Base-by-base conservation (phyloP, 2,113 vertebrate species). In the Peromyscus polionotus region DNA sequence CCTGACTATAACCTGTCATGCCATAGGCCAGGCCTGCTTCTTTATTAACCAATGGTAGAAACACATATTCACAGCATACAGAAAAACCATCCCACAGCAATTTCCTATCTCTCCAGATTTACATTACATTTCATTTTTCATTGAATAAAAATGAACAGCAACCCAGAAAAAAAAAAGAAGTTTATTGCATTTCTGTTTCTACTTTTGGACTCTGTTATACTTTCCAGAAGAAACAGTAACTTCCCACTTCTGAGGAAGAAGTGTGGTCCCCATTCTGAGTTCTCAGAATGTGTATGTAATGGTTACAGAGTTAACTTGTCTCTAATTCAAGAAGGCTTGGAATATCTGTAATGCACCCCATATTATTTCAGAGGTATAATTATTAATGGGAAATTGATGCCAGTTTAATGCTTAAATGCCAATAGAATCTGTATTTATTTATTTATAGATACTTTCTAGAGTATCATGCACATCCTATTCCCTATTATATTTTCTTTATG, bases 261-360 rank as follows among this genome's bases (percentile, higher is more conserved):
- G 13, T 36, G 72, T 57, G 11, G 68, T 92, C 91, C 12, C 10
- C 45, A 33, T 51, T 94, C 42, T 57, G 45, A 91, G 65, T 61
- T 86, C 31, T 33, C 10, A 48, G 0, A 54, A 28, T 5, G 11
- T 54, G 9, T 84, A 20, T 83, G 54, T 75, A 10, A 83, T 48
- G 31, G 59, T 28, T 28, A n/a, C 0, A 39, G 28, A 48, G 19
- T 84, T 88, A 24, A 72, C 24, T 31, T 68, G 8, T 70, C 20
- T 72, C 31, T 79, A 96, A 65, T 85, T 96, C 54, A 73, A 28
- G 42, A 87, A 84, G 87, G 14, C 54, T 80, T 90, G 67, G 68
- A 94, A 92, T 42, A 31, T 7, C 54, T 88, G 1, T 31, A 20
- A 45, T 88, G 1, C 39, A 85, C 1, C 7, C 76, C 26, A 70